Evolutionary conservation across 2,113 vertebrate genomes (phyloP), one percentile per base, ranked within the genome.

Genomic region (Mus pahari): DNA sequence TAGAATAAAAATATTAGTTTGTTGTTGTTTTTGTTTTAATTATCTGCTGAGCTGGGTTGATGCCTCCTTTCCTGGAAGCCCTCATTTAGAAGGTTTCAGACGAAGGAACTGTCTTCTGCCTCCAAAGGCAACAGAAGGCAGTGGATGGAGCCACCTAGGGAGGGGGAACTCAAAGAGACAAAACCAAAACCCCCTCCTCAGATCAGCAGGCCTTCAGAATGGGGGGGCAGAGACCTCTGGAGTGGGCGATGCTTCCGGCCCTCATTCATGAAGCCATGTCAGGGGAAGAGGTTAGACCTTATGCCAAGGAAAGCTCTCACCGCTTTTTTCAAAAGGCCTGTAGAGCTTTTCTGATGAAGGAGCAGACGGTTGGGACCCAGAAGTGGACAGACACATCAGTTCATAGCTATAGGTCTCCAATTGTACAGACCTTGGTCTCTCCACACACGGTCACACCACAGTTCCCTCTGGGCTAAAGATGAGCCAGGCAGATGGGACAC

Each of bases 181-280:
- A 96, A 87, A 86, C 28, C 86, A 94, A 62, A 73, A 26, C 48
- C 11, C 70, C 96, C 86, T 96, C 93, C 89, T 91, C 95, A 97
- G 95, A 82, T 13, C 91, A 97, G 19, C 92, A 84, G 97, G 87
- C 95, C 96, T 94, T 82, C 92, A 71, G 96, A 94, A 92, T 78
- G 90, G 50, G 96, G 92, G 97, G 82, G n/a, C 84, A 10, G 60
- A 93, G 94, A 14, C 94, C 58, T 53, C 14, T 19, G 53, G 55
- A 68, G 16, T 4, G 39, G 50, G 88, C 87, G 50, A 79, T 88
- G 64, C 95, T 93, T 97, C 90, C 77, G 94, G 92, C 66, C 70
- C 81, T 97, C 95, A 71, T 91, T 97, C 79, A n/a, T 97, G 98
- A 98, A 98, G 97, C 98, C 98, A 98, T 95, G 98, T 96, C 93